Evolutionary conservation across 2,888 invertebrate species (phyloP), one percentile per base, ranked within the genome.

Genomic region (Trisateles emortualis): DNA sequence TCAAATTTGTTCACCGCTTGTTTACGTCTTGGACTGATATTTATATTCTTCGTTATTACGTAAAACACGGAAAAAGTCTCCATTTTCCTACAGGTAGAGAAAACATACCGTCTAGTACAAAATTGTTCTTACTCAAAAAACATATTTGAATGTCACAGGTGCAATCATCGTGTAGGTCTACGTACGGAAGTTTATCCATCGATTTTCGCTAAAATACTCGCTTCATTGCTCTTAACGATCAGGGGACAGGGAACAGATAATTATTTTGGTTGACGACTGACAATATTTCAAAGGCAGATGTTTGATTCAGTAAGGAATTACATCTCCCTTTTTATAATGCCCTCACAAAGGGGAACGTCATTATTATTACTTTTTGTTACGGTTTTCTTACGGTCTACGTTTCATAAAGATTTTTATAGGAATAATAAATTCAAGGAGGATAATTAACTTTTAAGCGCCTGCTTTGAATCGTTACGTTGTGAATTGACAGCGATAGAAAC

Each of bases 201-300:
- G 84, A 83, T 81, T 78, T 76, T 73, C 69, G 58, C 67, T 71
- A 77, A 77, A 81, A 76, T 70, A 75, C 74, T 74, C 79, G 75
- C 79, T 74, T 73, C 79, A 76, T 77, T 76, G 72, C 73, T 58
- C 74, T 76, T 78, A 77, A 80, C 76, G 76, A 80, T 78, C 70
- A 66, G 70, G 80, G 80, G 80, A 68, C 61, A 51, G 68, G 63
- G 48, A 56, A 72, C 63, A 83, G 79, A 83, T 86, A 86, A 87
- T 87, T 84, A 87, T 81, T 83, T 81, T 77, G 74, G 73, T 79
- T 79, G 74, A 83, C 76, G 77, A 76, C 77, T 71, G 76, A 74
- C 81, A 78, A 77, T 79, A 78, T 80, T 75, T 81, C 78, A 75
- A 77, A 78, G 74, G 70, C 84, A 83, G 81, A 80, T 82, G 82